phyloP scores from a whole-genome alignment of 2,888 invertebrate genomes.

The Plutella xylostella region DNA sequence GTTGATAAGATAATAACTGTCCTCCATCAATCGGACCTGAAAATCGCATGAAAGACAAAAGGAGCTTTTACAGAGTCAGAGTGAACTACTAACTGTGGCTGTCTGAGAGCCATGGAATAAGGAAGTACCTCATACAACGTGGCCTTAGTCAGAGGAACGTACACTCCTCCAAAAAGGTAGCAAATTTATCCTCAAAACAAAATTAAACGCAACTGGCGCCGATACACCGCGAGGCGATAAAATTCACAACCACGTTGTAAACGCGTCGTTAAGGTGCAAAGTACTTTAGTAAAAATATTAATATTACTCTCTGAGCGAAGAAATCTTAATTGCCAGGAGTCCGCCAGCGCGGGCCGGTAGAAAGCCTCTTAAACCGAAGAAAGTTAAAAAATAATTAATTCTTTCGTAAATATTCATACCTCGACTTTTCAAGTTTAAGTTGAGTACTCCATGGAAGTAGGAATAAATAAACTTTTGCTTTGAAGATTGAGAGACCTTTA shows the following conservation, averaged over 20 bases:
- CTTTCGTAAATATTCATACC: conserved; percentile 72
- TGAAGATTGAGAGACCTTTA: too few relatives aligned
- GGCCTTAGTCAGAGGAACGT: too few relatives aligned
- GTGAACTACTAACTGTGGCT: too few relatives aligned
- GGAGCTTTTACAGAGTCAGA: too few relatives aligned
- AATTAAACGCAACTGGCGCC: background rate
- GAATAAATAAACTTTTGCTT: background rate
- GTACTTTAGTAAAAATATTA: conserved; percentile 6
- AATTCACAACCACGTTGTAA: background rate
- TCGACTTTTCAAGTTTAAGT: conserved; percentile 54
- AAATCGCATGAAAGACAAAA: too few relatives aligned
- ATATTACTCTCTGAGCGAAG: conserved; percentile 4
- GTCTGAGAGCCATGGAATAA: too few relatives aligned
- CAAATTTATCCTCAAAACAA: background rate
- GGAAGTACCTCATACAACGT: too few relatives aligned
- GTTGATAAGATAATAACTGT: too few relatives aligned
- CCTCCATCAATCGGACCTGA: too few relatives aligned
- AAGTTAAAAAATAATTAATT: conserved; percentile 72
- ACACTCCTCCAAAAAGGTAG: background rate
- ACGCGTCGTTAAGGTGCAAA: background rate
- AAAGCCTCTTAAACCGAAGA: conserved; percentile 60
- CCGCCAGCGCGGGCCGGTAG: conserved; percentile 41
- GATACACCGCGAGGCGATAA: too few relatives aligned
- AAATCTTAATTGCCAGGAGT: conserved; percentile 7
- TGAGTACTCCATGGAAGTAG: conserved; percentile 37